Conservation (phyloP, 2,113 vertebrate species). For the Gymnobelideus leadbeateri region DNA sequence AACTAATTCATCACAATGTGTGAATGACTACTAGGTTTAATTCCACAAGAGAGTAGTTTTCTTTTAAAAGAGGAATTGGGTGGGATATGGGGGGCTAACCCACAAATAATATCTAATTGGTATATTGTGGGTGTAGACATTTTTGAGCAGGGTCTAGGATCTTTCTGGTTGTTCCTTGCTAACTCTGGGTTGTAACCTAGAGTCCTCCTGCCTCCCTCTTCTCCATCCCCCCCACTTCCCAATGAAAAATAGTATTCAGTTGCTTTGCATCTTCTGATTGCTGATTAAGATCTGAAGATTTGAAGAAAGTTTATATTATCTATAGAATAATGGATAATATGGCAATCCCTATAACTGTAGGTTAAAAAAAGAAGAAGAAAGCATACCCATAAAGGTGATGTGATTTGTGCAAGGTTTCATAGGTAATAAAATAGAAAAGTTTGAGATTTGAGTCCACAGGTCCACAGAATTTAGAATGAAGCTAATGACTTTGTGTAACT, state of each 20-base stretch:
- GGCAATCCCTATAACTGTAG: neutral
- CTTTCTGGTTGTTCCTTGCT: neutral
- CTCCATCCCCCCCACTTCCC: neutral
- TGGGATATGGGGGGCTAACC: too few species aligned
- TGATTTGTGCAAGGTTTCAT: neutral
- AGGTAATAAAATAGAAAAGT: neutral
- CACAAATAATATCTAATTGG: neutral
- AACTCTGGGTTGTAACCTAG: neutral
- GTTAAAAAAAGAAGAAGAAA: neutral
- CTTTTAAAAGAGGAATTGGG: neutral
- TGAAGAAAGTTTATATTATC: too few species aligned
- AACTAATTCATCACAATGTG: neutral
- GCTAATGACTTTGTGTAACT: neutral
- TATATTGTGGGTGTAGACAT: neutral
- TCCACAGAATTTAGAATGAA: neutral
- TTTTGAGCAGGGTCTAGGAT: neutral
- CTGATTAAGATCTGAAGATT: neutral
- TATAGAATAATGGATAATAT: neutral
- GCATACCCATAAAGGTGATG: conserved; percentile 16
- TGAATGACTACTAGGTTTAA: neutral
- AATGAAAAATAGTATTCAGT: neutral
- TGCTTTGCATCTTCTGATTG: neutral
- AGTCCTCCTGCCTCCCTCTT: neutral
- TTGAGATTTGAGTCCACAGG: neutral
- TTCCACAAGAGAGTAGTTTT: neutral